phyloP scores from a whole-genome alignment of 2,797 vertebrate species.

The Coilia nasus region DNA sequence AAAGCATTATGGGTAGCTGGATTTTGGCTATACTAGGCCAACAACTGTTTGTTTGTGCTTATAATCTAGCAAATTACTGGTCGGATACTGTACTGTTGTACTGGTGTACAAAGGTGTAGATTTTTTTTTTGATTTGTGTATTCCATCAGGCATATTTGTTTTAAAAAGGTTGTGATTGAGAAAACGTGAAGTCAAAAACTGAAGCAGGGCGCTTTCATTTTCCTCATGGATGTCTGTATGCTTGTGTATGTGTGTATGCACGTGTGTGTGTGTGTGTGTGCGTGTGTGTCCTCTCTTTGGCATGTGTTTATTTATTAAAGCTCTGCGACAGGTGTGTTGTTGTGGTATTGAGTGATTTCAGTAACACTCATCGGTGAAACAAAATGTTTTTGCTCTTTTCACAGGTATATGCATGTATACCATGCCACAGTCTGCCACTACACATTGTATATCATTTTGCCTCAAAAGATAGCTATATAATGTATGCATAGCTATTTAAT shows the following conservation, averaged over 20 bases:
- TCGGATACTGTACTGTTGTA: not conserved
- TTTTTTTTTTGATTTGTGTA: not conserved
- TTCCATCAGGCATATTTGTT: conserved; percentile 9
- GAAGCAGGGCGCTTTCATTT: not conserved
- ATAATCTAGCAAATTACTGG: conserved; percentile 7
- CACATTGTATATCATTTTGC: too few relatives aligned
- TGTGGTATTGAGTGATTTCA: not conserved
- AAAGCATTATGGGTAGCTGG: conserved; percentile 45
- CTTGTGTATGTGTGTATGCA: too few relatives aligned
- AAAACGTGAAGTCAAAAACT: not conserved
- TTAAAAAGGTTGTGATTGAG: conserved; percentile 1
- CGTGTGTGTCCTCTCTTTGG: not conserved
- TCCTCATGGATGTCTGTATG: conserved; percentile 4
- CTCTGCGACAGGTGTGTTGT: not conserved
- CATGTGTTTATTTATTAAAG: conserved; percentile 22
- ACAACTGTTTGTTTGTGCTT: conserved; percentile 11
- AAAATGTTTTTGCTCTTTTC: not conserved
- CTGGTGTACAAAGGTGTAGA: conserved; percentile 12
- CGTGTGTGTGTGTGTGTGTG: not conserved
- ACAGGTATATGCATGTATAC: too few relatives aligned
- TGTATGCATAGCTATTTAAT: too few relatives aligned
- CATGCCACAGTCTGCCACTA: too few relatives aligned
- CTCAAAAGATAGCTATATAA: too few relatives aligned
- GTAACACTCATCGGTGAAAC: not conserved
- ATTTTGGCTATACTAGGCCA: not conserved